Evolutionary conservation across 2,113 vertebrate species (phyloP).

Genomic region (Gymnarchus niloticus): DNA sequence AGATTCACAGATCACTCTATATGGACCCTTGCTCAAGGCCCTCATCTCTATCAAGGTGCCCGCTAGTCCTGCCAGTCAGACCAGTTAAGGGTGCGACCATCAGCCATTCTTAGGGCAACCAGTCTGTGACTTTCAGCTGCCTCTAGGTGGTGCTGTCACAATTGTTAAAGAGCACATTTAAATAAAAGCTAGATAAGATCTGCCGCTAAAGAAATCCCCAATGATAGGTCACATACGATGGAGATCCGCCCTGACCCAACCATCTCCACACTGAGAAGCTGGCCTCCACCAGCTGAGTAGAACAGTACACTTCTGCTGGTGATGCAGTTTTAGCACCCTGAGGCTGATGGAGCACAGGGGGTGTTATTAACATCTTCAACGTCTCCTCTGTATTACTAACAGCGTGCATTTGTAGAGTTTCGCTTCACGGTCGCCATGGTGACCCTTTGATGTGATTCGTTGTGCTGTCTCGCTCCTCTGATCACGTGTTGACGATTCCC

Average conservation of each 20-base stretch:
- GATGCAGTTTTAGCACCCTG: not conserved
- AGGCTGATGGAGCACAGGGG: not conserved
- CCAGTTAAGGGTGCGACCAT: too few species aligned
- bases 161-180: not conserved
- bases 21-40: slow-evolving; percentile 83
- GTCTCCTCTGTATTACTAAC: too few species aligned
- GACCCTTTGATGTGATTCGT: not conserved
- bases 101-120: not conserved
- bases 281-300: not conserved
- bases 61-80: too few species aligned
- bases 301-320: not conserved
- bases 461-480: not conserved
- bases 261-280: not conserved
- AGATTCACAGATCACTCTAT: slow-evolving; percentile 88
- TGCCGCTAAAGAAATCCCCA: too few species aligned
- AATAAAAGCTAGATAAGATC: not conserved
- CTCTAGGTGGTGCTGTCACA: not conserved
- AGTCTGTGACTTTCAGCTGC: not conserved
- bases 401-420: too few species aligned
- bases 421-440: not conserved
- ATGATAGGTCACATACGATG: too few species aligned
- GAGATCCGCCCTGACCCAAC: not conserved
- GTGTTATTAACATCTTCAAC: too few species aligned
- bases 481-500: not conserved
- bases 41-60: slow-evolving; percentile 88